These are phyloP conservation scores for sheep (Ovis aries) DNA, from an alignment of 2,113 vertebrate genomes.

Conservation along the genomic window DNA sequence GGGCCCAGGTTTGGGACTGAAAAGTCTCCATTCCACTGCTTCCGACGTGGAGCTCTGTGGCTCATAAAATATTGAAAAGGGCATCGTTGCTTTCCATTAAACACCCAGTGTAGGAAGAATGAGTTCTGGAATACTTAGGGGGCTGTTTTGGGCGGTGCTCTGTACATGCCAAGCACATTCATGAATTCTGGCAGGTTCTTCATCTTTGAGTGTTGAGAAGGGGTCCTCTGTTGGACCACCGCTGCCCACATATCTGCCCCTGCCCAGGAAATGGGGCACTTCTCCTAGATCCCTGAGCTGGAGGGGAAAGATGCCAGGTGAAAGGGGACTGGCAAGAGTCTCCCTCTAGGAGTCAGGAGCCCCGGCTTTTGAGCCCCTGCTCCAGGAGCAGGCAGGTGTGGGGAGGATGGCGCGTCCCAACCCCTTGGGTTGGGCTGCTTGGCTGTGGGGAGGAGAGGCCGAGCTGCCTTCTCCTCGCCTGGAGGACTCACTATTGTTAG, in stretches of 20 bases:
- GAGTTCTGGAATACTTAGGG: not conserved
- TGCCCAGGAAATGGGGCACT: not conserved
- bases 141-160: not conserved
- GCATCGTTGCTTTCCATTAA: not conserved
- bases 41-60: not conserved
- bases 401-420: fast-evolving
- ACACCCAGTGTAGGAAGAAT: not conserved
- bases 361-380: not conserved
- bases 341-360: not conserved
- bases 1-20: not conserved
- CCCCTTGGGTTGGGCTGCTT: not conserved
- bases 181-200: not conserved
- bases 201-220: not conserved
- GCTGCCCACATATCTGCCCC: fast-evolving
- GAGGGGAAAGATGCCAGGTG: not conserved
- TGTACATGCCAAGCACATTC: not conserved
- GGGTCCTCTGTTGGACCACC: not conserved
- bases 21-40: not conserved
- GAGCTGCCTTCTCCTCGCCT: fast-evolving
- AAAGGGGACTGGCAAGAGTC: not conserved
- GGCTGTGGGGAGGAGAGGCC: not conserved
- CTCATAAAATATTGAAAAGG: not conserved
- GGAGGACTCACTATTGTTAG: not conserved
- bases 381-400: too few relatives aligned
- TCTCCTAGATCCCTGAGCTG: not conserved